Base-by-base conservation (phyloP, 64 coral and sea anemone genomes). In the Platygyra sinensis region DNA sequence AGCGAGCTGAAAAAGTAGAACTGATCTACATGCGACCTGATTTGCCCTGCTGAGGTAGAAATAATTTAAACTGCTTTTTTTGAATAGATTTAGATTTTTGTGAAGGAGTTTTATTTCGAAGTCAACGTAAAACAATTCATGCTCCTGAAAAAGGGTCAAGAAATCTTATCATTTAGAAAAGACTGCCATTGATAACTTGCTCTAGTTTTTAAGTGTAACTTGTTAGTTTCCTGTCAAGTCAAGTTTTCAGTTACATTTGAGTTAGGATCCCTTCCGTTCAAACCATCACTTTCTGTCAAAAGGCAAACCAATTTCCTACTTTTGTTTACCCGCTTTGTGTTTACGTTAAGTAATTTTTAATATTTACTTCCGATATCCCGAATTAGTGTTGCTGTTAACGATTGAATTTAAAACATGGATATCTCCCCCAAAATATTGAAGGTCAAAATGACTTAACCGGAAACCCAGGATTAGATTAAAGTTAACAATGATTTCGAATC, bases 301-400 rank as follows among this genome's bases (percentile, higher is more conserved):
- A 15, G 67, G 17, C 33, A 72, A 85, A 51, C 81, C 81, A 85
- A 85, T 85, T 85, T 71, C 81, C 36, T 49, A 46, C 33, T 31
- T 36, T 52, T 42, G 32, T 85, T 31, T 85, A 49, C 18, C 33
- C 20, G 16, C n/a, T n/a, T 52, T 85, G 2, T 22, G 29, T 69
- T 69, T 69, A 69, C 65, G 22, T 69, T 9, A 11, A 69, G 29
- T 29, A 25, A n/a, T 27, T 27, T 24, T n/a, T 69, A 69, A 9
- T 22, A n/a, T 49, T 72, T 71, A 46, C 63, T 71, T 85, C 81
- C 81, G 62, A 71, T 85, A 85, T 36, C 24, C 63, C 62, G n/a
- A 85, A 72, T 85, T 85, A 85, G 51, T 71, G 38, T 14, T 27
- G 65, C 31, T 24, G 27, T 60, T 57, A 57, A 69, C 22, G 22